Evolutionary conservation across 2,888 invertebrate species (phyloP), one percentile per base, ranked within the genome.

Genomic region (Catocala sponsa): DNA sequence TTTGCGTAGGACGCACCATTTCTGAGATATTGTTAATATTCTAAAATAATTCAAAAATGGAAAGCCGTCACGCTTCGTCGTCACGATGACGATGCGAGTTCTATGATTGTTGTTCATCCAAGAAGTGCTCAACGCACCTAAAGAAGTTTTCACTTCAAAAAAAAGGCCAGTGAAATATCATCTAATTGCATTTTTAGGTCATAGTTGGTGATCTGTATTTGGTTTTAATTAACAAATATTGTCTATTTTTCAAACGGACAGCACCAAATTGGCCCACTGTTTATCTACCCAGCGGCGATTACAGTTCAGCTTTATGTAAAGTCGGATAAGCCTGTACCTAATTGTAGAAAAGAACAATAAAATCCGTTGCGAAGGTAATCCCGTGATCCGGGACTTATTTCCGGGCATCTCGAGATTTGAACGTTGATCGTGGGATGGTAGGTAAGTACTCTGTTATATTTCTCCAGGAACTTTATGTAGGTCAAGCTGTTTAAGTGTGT

Each of bases 281-380:
- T 70, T 57, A 25, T 13, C 5, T 47, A 25, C 25, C 1, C 25
- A 25, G 4, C 1, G 25, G 4, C 25, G 25, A 25, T 25, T 25
- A 25, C 25, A 25, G 25, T 2, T 25, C 25, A 25, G 25, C 25
- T 25, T 65, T 71, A 66, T 49, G 48, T 52, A 47, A 68, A 74
- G 64, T 54, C 60, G 52, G 70, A 70, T 67, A 65, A 72, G 57
- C 67, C 33, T 25, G 47, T 50, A 60, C 59, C 63, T 69, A 68
- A 73, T 76, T 73, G 63, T 69, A 51, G 71, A 59, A 68, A 71
- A 69, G 65, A 69, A 76, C 76, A 67, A 69, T 78, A 78, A 76
- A 76, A 73, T 69, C 65, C 65, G 38, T 43, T 49, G 46, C 49
- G 43, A 65, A 69, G 59, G 68, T 68, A 76, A 76, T 76, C 70